Percentiles rank a stretch among this genome's conserved stretches.
Conservation (phyloP, 2,797 vertebrate genomes). For the Phrynocephalus vlangalii region DNA sequence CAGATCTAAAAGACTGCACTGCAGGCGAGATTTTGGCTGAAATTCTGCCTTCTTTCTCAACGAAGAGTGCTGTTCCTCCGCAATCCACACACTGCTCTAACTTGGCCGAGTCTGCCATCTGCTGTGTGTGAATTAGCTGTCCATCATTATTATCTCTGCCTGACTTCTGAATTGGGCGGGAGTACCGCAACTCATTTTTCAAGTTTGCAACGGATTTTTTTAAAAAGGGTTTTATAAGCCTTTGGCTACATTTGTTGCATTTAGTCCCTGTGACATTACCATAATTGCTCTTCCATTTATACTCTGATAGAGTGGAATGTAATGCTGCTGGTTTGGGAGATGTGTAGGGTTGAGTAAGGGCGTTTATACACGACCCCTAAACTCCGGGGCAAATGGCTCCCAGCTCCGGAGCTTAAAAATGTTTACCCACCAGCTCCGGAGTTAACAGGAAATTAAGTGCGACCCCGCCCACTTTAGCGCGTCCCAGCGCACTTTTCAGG, state of each 20-base stretch:
- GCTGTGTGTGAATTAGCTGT: constrained; percentile 26
- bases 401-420: too few relatives aligned
- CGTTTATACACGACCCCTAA: too few relatives aligned
- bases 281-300: constrained; percentile 56
- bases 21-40: background rate
- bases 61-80: too few relatives aligned
- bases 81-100: background rate
- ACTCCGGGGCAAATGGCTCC: too few relatives aligned
- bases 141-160: constrained; percentile 35
- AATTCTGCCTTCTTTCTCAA: too few relatives aligned
- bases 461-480: too few relatives aligned
- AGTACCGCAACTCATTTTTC: constrained; percentile 44
- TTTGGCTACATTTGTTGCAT: constrained; percentile 42
- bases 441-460: too few relatives aligned
- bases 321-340: constrained; percentile 34
- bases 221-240: constrained; percentile 20
- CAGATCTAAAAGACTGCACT: background rate
- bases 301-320: background rate
- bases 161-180: constrained; percentile 48
- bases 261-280: constrained; percentile 39
- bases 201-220: constrained; percentile 37
- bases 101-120: constrained; percentile 59
- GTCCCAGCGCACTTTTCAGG: too few relatives aligned
- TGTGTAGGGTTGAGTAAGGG: constrained; percentile 21
- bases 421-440: too few relatives aligned